A percentile compares a stretch with the other conserved stretches of the same genome.
Conservation (phyloP, 2,888 invertebrate species). For the Punctoribates punctum region DNA sequence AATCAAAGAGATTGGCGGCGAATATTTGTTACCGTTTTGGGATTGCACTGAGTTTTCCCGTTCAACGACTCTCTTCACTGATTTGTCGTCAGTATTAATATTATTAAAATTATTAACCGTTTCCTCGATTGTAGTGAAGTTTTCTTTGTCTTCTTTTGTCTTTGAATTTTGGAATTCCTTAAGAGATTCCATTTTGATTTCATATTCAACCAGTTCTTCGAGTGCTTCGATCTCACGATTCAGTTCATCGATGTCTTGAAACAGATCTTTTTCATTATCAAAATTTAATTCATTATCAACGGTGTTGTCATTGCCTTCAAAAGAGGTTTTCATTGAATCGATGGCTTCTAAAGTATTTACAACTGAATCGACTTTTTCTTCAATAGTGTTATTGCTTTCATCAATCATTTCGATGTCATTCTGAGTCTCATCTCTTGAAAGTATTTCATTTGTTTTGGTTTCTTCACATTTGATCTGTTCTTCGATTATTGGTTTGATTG, state of each 20-base stretch:
- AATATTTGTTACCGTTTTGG: not conserved
- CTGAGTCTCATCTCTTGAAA: not conserved
- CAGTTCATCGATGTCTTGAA: constrained; percentile 17
- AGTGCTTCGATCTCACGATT: constrained; percentile 19
- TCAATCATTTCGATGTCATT: not conserved
- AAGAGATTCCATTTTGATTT: not conserved
- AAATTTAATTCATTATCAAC: not conserved
- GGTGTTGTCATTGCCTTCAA: not conserved
- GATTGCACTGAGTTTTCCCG: not conserved
- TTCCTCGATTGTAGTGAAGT: not conserved
- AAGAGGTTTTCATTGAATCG: not conserved
- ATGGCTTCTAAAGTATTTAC: not conserved
- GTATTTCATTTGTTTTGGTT: not conserved
- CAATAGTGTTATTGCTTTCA: not conserved
- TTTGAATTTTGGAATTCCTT: constrained; percentile 1
- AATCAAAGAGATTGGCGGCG: not conserved
- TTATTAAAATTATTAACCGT: not conserved
- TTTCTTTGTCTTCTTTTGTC: too few species aligned
- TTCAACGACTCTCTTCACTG: not conserved
- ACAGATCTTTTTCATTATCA: constrained; percentile 16
- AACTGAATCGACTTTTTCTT: not conserved
- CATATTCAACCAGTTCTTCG: constrained; percentile 26
- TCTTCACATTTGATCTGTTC: too few species aligned
- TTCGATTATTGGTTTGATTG: too few species aligned
- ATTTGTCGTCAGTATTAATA: not conserved